Conservation (phyloP, 1,140 invertebrate species). For the Hyposmocoma kahamanoa region DNA sequence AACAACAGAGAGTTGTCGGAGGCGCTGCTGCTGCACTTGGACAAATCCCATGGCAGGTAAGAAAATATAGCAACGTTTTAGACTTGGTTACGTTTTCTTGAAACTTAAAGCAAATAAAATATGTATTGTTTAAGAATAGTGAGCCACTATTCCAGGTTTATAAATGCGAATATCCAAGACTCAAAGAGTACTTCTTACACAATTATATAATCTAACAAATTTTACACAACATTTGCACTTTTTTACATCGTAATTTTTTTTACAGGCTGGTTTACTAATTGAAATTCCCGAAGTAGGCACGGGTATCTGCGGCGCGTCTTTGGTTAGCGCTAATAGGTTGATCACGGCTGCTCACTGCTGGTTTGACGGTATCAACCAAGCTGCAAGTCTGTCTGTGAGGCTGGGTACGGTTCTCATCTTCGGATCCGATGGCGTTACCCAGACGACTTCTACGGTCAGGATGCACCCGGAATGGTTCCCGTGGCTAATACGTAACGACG, state of each 20-base stretch:
- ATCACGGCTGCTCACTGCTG: conserved; percentile 45
- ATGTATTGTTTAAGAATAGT: no score
- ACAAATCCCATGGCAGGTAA: conserved; percentile 32
- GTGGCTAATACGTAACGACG: conserved; percentile 18
- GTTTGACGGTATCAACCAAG: conserved; percentile 28
- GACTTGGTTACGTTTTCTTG: background rate
- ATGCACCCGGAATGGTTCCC: conserved; percentile 25
- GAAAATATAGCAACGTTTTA: background rate
- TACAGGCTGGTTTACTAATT: conserved; percentile 32
- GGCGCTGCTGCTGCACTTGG: conserved; percentile 21
- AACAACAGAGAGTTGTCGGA: conserved; percentile 25
- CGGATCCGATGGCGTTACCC: conserved; percentile 23
- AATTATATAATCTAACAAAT: background rate
- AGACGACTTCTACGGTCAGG: conserved; percentile 14
- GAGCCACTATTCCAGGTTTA: no score
- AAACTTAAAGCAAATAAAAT: no score
- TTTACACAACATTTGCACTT: no score
- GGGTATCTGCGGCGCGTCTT: conserved; percentile 28
- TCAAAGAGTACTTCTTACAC: no score
- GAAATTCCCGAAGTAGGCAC: conserved; percentile 13
- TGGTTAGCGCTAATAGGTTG: conserved; percentile 20
- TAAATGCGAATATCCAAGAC: no score
- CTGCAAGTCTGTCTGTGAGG: conserved; percentile 21
- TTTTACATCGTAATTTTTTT: background rate
- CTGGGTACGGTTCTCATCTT: conserved; percentile 28